Percentiles rank a stretch among this genome's conserved stretches.
Conservation (phyloP, 2,797 vertebrate genomes). For the Anguilla megastoma region DNA sequence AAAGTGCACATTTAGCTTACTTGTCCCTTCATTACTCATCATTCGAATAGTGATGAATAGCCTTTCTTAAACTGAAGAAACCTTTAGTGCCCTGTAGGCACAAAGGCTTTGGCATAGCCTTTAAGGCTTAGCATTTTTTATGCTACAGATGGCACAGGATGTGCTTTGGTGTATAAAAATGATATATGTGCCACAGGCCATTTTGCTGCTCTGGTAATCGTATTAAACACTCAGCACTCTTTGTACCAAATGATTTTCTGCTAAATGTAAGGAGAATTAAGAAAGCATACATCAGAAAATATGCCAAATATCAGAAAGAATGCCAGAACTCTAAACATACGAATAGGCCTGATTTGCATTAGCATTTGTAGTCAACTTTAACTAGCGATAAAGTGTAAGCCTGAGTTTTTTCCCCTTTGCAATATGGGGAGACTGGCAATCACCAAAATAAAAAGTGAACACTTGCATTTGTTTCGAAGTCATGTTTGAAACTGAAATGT, state of each 20-base stretch:
- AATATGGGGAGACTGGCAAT: too few species aligned
- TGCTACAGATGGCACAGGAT: not conserved
- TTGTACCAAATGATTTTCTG: not conserved
- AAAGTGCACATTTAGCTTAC: not conserved
- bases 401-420: too few species aligned
- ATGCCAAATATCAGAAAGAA: not conserved
- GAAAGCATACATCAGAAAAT: not conserved
- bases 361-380: not conserved
- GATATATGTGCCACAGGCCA: not conserved
- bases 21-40: not conserved
- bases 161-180: not conserved
- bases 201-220: not conserved
- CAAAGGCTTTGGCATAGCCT: not conserved
- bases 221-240: not conserved
- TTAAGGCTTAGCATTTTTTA: not conserved
- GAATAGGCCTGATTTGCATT: not conserved
- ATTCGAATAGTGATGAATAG: not conserved
- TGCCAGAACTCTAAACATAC: not conserved
- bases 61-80: not conserved
- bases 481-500: not conserved
- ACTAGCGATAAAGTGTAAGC: not conserved
- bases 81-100: not conserved
- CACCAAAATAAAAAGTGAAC: not conserved
- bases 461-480: not conserved
- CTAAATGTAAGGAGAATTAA: not conserved